phyloP scores from a whole-genome alignment of 1,140 invertebrate species.

The Pristionchus pacificus region DNA sequence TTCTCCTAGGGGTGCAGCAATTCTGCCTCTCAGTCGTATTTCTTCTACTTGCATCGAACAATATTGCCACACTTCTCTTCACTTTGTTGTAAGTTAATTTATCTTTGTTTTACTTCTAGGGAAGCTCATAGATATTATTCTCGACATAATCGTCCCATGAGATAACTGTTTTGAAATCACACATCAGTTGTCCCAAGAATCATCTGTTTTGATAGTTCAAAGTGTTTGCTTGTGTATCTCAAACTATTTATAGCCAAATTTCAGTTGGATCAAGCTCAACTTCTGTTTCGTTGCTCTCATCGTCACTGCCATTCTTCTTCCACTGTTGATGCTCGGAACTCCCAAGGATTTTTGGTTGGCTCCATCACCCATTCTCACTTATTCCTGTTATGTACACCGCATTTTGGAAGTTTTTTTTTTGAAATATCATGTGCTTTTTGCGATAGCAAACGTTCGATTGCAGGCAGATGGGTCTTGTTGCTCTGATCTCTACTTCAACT shows the following conservation, averaged over 20 bases:
- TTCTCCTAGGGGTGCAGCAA: conserved; percentile 45
- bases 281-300: conserved; percentile 70
- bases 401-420: too few species aligned
- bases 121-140: not conserved
- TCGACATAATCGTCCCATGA: not conserved
- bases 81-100: not conserved
- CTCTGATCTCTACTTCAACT: not conserved
- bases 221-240: too few species aligned
- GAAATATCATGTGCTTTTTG: not conserved
- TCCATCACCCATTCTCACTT: too few species aligned
- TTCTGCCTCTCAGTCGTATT: conserved; percentile 56
- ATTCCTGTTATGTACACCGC: too few species aligned
- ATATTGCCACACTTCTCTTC: not conserved
- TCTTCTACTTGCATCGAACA: conserved; percentile 64
- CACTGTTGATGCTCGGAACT: conserved; percentile 69
- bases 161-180: too few species aligned
- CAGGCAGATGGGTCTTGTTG: not conserved
- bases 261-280: conserved; percentile 60
- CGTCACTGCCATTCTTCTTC: conserved; percentile 64
- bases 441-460: not conserved
- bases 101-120: not conserved
- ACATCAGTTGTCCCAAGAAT: too few species aligned
- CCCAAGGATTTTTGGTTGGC: conserved; percentile 71
- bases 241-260: too few species aligned
- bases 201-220: not conserved